Base-by-base conservation (phyloP, 35 echinoderm and acorn worm genomes). In the Lytechinus pictus region DNA sequence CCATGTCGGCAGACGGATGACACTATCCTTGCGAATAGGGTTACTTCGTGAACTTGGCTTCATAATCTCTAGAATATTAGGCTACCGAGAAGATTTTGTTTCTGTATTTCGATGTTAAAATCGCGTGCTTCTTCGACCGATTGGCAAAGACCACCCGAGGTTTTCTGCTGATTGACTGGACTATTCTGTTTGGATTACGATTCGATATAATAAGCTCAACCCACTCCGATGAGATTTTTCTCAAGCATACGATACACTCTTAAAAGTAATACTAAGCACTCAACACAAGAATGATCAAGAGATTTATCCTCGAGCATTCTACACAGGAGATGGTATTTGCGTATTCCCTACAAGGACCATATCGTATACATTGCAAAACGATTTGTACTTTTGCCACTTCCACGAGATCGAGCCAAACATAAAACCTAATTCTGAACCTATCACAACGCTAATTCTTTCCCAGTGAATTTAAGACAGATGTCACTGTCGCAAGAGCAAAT, bases 121-220 rank as follows among this genome's bases (percentile, higher is more conserved):
- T 79, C 66, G 66, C 66, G 66, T 79, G 66, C 66, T 79, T 79
- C 66, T 79, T n/a, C 66, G n/a, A 24, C 66, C 66, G 66, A 79
- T 79, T 79, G 16, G 13, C 44, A 90, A 90, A 21, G 88, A 90
- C 88, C 88, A 90, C 88, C 88, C 88, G 88, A 52, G 88, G 88
- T 90, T 90, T 90, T 29, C 9, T 33, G 52, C n/a, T 54, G 88
- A 90, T 90, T 90, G 88, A 90, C 88, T 44, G 16, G 66, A 19
- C 66, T 79, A 79, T 79, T 79, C 66, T 79, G 66, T 79, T 79
- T 79, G 66, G 66, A 79, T 79, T 79, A 79, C 21, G 66, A 79
- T 79, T 79, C 66, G n/a, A 79, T 79, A 79, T 79, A 79, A 79
- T 79, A 79, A 79, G 66, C 19, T 79, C 14, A 79, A 79, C 66